Base-by-base conservation (phyloP, 2,888 invertebrate genomes). In the Agelastica alni region DNA sequence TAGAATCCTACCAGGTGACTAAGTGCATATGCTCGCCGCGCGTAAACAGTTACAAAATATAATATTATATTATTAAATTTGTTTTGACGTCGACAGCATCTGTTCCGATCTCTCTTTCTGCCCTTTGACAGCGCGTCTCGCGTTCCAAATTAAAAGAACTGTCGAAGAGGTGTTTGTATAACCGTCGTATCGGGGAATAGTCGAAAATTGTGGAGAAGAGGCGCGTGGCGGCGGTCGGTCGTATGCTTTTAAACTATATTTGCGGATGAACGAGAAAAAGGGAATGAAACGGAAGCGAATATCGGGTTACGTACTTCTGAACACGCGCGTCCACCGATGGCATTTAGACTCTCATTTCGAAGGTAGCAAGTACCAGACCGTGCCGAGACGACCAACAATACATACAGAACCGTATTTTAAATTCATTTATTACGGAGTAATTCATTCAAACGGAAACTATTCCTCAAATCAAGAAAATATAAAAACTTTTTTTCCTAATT, bases 1-100 rank as follows among this genome's bases (percentile, higher is more conserved):
- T n/a, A n/a, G n/a, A 34, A 34, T 36, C n/a, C 14, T 30, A 45
- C 45, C 52, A 46, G 52, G 45, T 52, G 52, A 46, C 37, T 52
- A 32, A 46, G 39, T 46, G 45, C 52, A 52, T 52, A 52, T 52
- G 52, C 41, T 46, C 12, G 12, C 7, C 36, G 36, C 36, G 36
- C 28, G 44, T 45, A 52, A 37, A 45, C 22, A 52, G 51, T 56
- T 56, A 56, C 49, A 51, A 49, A n/a, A n/a, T n/a, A n/a, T n/a
- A n/a, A n/a, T n/a, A n/a, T n/a, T 46, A 46, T 56, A 45, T 57
- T 53, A 53, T 57, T 53, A 53, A 57, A 53, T 43, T 49, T 39
- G 37, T 41, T 52, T 51, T 28, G 37, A 45, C 28, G 34, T 20
- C 12, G 31, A 20, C 44, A 51, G 54, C 58, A 58, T 58, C 58